Evolutionary conservation across 2,113 vertebrate genomes (phyloP), one percentile per base, ranked within the genome.

Genomic region (Talpa occidentalis): DNA sequence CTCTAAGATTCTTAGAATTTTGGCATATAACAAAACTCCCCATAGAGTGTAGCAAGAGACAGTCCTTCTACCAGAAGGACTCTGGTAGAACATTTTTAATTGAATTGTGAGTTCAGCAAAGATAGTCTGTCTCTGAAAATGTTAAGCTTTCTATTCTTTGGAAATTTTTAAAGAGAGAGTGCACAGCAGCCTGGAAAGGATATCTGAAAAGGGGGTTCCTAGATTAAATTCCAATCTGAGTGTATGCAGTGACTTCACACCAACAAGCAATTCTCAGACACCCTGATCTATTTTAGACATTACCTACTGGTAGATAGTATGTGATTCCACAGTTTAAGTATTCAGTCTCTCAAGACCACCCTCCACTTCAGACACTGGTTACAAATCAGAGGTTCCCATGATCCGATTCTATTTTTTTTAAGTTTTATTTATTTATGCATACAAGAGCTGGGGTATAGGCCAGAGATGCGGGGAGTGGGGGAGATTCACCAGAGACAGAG

Each of bases 1-100:
- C 6, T 78, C 54, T 81, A 60, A 91, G 88, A 85, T 88, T 67
- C 69, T 86, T 82, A 62, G 42, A 47, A 92, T 44, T 72, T 83
- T 79, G 28, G 9, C 66, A 12, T 74, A 66, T 73, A 40, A 56
- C 69, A 69, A 79, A 92, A 60, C 40, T 59, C 22, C 24, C 47
- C 24, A 56, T 24, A 49, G 37, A 80, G 14, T 49, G 2, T 49
- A 49, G 10, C 66, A 54, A 47, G 62, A 81, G 83, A 60, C n/a
- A 74, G 37, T 37, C 37, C 62, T n/a, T n/a, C n/a, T n/a, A n/a
- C n/a, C n/a, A n/a, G 16, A 82, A 52, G 15, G 76, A 21, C 67
- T 91, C 42, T 44, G 40, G 21, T 2, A 60, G 49, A 88, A 82
- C 2, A 79, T 47, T 60, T n/a, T 78, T 78, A 37, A 69, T 67